Percentiles rank a stretch among this genome's conserved stretches.
Conservation (phyloP, 2,797 vertebrate species). For the Alca torda region DNA sequence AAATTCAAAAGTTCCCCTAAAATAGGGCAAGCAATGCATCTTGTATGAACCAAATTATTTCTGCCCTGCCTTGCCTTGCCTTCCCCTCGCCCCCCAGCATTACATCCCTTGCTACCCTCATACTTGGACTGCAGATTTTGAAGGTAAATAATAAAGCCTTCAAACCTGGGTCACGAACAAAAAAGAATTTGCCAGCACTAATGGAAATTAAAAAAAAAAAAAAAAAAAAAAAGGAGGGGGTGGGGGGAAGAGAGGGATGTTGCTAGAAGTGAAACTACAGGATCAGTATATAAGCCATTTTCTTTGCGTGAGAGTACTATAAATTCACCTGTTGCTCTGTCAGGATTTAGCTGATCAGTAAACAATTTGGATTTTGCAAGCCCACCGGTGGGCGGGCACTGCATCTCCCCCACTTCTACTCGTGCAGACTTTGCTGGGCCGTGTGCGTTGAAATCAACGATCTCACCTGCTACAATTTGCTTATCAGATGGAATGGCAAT, state of each 20-base stretch:
- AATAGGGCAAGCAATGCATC: neutral
- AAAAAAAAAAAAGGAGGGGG: neutral
- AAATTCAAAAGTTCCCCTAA: neutral
- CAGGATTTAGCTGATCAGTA: neutral
- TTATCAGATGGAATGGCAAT: neutral
- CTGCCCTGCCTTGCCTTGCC: neutral
- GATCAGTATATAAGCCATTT: neutral
- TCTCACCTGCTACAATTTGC: neutral
- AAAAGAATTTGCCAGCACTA: neutral
- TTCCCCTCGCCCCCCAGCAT: neutral
- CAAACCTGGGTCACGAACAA: neutral
- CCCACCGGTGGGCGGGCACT: neutral
- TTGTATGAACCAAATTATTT: neutral
- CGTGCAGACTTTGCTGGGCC: neutral
- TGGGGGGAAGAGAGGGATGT: too few relatives aligned
- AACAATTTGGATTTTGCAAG: neutral
- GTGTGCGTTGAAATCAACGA: neutral
- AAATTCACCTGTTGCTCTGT: neutral
- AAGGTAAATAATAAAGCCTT: neutral
- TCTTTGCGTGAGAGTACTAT: neutral
- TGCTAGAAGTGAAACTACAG: neutral
- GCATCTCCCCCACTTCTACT: neutral
- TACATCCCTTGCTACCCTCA: neutral
- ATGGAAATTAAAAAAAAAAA: neutral
- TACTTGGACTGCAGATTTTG: neutral